Evolutionary conservation across 2,797 vertebrate species (phyloP), one percentile per base, ranked within the genome.

Genomic region (Taeniopygia guttata): DNA sequence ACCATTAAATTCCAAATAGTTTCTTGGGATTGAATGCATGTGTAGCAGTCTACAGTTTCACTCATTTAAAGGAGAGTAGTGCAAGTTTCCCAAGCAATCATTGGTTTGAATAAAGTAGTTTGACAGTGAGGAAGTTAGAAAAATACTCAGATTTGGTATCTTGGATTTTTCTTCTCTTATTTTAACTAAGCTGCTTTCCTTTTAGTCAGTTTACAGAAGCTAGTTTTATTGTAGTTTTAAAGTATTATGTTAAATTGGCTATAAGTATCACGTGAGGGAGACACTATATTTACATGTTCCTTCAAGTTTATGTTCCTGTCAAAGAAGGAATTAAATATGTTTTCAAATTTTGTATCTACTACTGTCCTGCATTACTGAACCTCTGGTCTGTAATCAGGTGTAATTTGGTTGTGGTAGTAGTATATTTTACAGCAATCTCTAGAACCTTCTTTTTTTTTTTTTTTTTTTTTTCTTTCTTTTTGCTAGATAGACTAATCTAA

Each of bases 81-180:
- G 1, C 2, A 21, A 11, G 5, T 64, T 85, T 73, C 30, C 5
- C 13, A 34, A 54, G 13, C 9, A 6, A 4, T 70, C 3, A 1
- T 29, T 68, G 60, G 9, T 59, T 16, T 30, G n/a, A n/a, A 5
- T 66, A 40, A 72, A 70, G 48, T n/a, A 85, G 17, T 52, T 70
- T 60, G 48, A 27, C 4, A 13, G 7, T 21, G 11, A 63, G 23
- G 18, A 29, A n/a, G 14, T 52, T 19, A 23, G 11, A 9, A 38
- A 58, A 87, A 19, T 7, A 5, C 46, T 77, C 32, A 15, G 36
- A 9, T 43, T 59, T 0, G 0, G 0, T 56, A 17, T 19, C 5
- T 64, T 34, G 16, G 3, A 10, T 16, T 60, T 29, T 69, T 60
- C 32, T 13, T 21, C 34, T 46, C 25, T 73, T 32, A 2, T 40